Percentiles rank a stretch among this genome's conserved stretches.
Conservation (phyloP, 2,797 vertebrate species). For the Phalanger gymnotis region DNA sequence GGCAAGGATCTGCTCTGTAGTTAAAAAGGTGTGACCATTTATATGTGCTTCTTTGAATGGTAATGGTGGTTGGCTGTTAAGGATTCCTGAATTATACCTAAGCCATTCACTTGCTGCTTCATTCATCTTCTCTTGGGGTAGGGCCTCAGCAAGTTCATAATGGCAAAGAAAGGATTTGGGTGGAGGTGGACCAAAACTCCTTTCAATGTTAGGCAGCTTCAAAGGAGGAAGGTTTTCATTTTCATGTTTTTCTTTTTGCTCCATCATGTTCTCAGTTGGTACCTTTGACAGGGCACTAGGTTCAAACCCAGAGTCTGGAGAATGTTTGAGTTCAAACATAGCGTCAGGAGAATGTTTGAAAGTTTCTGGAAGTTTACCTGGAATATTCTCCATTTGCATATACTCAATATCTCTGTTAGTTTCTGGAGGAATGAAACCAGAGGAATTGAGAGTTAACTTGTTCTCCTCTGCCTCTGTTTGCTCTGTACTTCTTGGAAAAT, state of each 20-base stretch:
- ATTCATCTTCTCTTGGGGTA: constrained; percentile 74
- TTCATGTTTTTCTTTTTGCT: constrained; percentile 67
- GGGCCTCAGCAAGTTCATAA: constrained; percentile 77
- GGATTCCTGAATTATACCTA: constrained; percentile 79
- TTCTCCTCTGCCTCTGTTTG: constrained; percentile 69
- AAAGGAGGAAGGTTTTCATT: constrained; percentile 72
- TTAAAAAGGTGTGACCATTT: constrained; percentile 79
- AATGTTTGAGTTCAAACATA: constrained; percentile 6
- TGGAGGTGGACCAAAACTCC: constrained; percentile 70
- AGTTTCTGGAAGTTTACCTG: accelerated
- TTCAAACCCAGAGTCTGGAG: constrained; percentile 32
- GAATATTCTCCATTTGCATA: accelerated
- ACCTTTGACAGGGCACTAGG: constrained; percentile 29
- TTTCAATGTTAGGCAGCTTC: constrained; percentile 71
- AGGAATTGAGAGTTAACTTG: constrained; percentile 25
- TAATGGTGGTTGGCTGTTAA: constrained; percentile 79
- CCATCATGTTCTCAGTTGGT: background rate
- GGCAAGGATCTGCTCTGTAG: constrained; percentile 81
- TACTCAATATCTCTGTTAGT: accelerated
- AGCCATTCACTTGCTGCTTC: constrained; percentile 79
- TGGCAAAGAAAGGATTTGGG: constrained; percentile 80
- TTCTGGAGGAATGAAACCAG: constrained; percentile 16
- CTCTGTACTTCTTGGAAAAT: constrained; percentile 26
- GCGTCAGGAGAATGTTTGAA: background rate
- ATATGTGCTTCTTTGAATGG: constrained; percentile 84